Conservation (phyloP, 2,113 vertebrate species). For the Cebus imitator region DNA sequence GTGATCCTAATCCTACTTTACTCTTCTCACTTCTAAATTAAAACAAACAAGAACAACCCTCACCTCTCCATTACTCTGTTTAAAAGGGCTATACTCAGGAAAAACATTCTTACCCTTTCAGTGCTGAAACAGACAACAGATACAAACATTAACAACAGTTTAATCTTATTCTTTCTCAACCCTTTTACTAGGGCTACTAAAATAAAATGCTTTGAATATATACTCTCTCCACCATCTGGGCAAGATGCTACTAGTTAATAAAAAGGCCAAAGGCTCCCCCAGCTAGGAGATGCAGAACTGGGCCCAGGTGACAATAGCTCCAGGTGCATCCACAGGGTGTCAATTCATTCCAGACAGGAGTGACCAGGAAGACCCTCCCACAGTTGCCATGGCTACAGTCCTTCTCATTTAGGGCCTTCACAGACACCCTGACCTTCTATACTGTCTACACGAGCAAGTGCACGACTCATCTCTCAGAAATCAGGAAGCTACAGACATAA, state of each 20-base stretch:
- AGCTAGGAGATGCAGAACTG: background rate
- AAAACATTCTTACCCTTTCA: background rate
- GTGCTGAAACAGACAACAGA: background rate
- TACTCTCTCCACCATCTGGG: background rate
- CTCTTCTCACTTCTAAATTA: background rate
- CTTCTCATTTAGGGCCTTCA: background rate
- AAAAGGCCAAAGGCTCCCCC: background rate
- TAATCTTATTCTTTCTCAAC: background rate
- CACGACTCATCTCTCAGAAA: background rate
- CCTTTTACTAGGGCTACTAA: background rate
- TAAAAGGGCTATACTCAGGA: background rate
- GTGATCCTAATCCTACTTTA: background rate
- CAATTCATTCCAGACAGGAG: rapidly evolving
- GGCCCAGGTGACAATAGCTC: background rate
- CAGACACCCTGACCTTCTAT: background rate
- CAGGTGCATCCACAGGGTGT: background rate
- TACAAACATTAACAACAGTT: background rate
- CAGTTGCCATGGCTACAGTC: background rate
- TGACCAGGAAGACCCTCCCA: background rate
- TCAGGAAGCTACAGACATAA: background rate
- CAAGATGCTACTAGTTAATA: background rate
- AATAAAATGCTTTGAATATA: background rate
- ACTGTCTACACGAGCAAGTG: background rate
- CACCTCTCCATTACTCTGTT: background rate
- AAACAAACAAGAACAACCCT: background rate